Evolutionary conservation across 2,888 invertebrate species (phyloP).

Genomic region (Agrotis exclamationis): DNA sequence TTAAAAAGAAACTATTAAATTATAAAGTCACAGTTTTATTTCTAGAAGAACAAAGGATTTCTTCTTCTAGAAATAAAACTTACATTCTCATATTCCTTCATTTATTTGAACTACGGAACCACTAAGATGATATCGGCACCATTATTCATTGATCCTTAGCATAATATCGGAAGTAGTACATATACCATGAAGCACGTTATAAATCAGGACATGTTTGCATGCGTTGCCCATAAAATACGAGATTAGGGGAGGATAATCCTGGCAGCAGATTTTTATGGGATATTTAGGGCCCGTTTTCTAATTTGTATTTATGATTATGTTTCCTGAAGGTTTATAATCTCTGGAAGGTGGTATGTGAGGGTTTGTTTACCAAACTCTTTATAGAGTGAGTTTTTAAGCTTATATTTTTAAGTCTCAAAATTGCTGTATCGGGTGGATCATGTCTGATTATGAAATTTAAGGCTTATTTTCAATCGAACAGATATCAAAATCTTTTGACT

Average conservation of each 20-base stretch:
- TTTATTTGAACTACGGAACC: constrained; percentile 16
- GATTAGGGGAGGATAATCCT: constrained; percentile 65
- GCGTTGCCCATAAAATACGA: constrained; percentile 69
- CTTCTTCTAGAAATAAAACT: no score
- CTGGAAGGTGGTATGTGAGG: neutral
- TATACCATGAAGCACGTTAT: constrained; percentile 61
- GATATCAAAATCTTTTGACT: no score
- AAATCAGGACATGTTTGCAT: constrained; percentile 75
- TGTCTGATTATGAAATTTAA: neutral
- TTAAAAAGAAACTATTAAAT: neutral
- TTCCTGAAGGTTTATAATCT: constrained; percentile 26
- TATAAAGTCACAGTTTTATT: no score
- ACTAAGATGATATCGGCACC: constrained; percentile 44
- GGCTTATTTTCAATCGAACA: no score
- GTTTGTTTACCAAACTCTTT: constrained; percentile 17
- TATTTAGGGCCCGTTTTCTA: constrained; percentile 39
- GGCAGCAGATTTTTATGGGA: constrained; percentile 56
- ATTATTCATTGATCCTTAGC: constrained; percentile 70
- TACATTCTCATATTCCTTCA: no score
- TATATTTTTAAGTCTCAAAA: no score
- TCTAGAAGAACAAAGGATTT: no score
- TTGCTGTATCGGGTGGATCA: no score
- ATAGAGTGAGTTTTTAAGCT: neutral
- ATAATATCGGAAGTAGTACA: constrained; percentile 53
- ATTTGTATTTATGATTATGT: constrained; percentile 57